A percentile compares a stretch with the other conserved stretches of the same genome.
Evolutionary conservation across 1,140 invertebrate genomes (phyloP).

Genomic region (Scaptomyza pallida): DNA sequence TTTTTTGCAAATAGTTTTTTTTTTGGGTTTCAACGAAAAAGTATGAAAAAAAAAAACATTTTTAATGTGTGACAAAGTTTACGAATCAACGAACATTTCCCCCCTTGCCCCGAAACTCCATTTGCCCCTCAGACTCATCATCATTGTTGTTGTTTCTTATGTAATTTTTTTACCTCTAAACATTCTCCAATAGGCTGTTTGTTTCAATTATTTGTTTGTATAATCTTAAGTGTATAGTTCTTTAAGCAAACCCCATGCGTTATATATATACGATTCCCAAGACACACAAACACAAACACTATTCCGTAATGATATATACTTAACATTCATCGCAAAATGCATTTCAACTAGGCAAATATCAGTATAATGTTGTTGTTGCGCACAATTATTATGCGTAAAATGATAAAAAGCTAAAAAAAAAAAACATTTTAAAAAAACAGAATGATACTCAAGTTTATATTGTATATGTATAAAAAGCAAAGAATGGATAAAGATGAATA

Average conservation of each 20-base stretch:
- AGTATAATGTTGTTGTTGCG: slow-evolving; percentile 51
- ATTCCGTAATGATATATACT: slow-evolving; percentile 34
- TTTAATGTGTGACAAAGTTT: slow-evolving; percentile 80
- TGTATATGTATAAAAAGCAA: slow-evolving; percentile 52
- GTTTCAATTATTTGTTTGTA: slow-evolving; percentile 79
- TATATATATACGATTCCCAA: slow-evolving; percentile 64
- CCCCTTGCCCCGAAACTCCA: slow-evolving; percentile 11
- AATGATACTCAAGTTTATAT: slow-evolving; percentile 75
- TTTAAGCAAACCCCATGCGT: slow-evolving; percentile 69
- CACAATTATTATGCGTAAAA: slow-evolving; percentile 21
- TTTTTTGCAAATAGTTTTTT: slow-evolving; percentile 51
- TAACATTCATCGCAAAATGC: slow-evolving; percentile 53
- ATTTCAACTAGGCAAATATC: slow-evolving; percentile 65
- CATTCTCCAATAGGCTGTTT: slow-evolving; percentile 75
- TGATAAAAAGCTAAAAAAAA: slow-evolving; percentile 29
- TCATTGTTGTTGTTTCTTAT: slow-evolving; percentile 58
- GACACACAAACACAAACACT: too few species aligned
- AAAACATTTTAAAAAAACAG: slow-evolving; percentile 25
- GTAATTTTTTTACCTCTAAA: slow-evolving; percentile 70
- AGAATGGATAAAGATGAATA: slow-evolving; percentile 67
- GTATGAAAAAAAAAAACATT: slow-evolving; percentile 37
- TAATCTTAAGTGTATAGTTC: slow-evolving; percentile 73
- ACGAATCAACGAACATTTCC: slow-evolving; percentile 35
- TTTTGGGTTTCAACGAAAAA: slow-evolving; percentile 46
- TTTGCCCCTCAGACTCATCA: too few species aligned